Base-by-base conservation (phyloP, 2,113 vertebrate species). In the Bombycilla garrulus region DNA sequence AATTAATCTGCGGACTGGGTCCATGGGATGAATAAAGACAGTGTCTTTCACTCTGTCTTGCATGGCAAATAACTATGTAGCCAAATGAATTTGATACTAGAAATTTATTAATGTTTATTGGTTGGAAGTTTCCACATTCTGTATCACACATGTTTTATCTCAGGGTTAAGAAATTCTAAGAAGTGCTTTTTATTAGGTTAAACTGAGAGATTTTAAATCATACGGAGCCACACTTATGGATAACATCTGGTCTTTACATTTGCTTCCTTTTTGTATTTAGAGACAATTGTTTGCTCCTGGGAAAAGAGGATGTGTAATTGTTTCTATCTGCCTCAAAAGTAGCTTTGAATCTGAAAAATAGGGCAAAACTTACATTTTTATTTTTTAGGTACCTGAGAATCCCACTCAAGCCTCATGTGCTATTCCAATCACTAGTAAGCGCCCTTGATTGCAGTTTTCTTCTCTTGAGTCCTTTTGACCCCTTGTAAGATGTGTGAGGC, bases 151-250 rank as follows among this genome's bases (percentile, higher is more conserved):
- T 93, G 91, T 91, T 95, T 92, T 81, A 91, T 96, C 77, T 96
- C 69, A 91, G 57, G 24, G 56, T 78, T 96, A 90, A 93, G 84
- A 93, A 95, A 95, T 82, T 92, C 60, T 81, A 62, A 94, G 81
- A 80, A 96, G 47, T 90, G 71, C 18, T 95, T 92, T 97, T 97
- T 90, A 78, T 96, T 90, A 86, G 71, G 47, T 85, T 92, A 90
- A 94, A 90, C 67, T 67, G 67, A 71, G 64, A 92, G 47, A 81
- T 90, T 93, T 94, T 67, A 93, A 94, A 93, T 94, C 64, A 76
- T 95, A 73, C 72, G 90, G 79, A 90, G 35, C 47, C 51, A 84
- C 51, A 15, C 92, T 93, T 96, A 96, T 86, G 79, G 56, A 84
- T 35, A 87, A 87, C 92, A 94, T 96, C 90, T 96, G 94, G 36